Percentiles rank a stretch among this genome's conserved stretches.
These are phyloP conservation scores for Hippoglossus stenolepis DNA, from an alignment of 2,113 vertebrate species.

Conservation along the genomic window DNA sequence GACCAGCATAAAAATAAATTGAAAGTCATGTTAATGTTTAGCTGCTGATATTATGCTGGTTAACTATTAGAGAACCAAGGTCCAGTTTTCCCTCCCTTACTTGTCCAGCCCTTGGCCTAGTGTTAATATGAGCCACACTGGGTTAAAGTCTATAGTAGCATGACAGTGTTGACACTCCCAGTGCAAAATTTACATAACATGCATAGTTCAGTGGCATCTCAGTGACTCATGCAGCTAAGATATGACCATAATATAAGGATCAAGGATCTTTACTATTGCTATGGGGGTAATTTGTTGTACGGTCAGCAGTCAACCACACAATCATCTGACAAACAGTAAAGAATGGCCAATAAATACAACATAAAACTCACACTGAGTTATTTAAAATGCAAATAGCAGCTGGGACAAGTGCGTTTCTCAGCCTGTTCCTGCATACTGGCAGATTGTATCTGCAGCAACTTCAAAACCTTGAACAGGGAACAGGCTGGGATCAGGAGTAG, in stretches of 20 bases:
- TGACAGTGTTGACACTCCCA: background rate
- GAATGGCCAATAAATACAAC: too few relatives aligned
- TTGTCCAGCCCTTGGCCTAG: background rate
- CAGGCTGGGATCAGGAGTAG: too few relatives aligned
- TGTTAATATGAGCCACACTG: background rate
- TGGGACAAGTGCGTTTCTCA: too few relatives aligned
- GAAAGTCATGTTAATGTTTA: slow-evolving; percentile 68
- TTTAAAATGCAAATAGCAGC: background rate
- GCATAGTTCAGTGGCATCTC: background rate
- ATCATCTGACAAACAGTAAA: too few relatives aligned
- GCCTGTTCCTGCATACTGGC: too few relatives aligned
- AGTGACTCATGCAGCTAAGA: slow-evolving; percentile 4
- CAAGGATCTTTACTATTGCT: background rate
- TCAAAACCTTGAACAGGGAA: too few relatives aligned
- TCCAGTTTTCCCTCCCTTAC: slow-evolving; percentile 18
- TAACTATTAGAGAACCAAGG: slow-evolving; percentile 62
- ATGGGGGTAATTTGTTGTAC: too few relatives aligned
- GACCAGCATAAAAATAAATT: background rate
- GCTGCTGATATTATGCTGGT: slow-evolving; percentile 50
- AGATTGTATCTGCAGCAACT: too few relatives aligned
- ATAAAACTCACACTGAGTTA: too few relatives aligned
- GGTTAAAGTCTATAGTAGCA: slow-evolving; percentile 41
- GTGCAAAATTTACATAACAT: background rate
- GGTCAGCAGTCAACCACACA: too few relatives aligned
- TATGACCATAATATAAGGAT: background rate